Percentiles rank a stretch among this genome's conserved stretches.
Evolutionary conservation across 1,140 invertebrate genomes (phyloP).

Genomic region (Pinna nobilis): DNA sequence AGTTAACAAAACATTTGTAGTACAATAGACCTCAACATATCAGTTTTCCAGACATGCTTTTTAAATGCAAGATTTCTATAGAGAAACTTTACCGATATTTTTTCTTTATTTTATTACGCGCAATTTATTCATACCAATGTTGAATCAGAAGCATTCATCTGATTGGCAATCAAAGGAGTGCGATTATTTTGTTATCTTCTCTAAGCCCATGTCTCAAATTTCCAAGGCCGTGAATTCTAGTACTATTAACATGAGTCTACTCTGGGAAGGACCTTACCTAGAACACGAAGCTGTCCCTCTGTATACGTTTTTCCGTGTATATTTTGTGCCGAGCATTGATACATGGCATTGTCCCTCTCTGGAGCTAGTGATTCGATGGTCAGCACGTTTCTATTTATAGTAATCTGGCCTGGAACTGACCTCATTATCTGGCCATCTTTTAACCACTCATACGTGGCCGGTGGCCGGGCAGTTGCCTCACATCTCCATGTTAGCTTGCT

Average conservation of each 20-base stretch:
- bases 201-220: too few species aligned
- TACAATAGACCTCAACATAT: too few species aligned
- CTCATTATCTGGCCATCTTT: conserved; percentile 81
- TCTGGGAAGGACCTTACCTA: conserved; percentile 11
- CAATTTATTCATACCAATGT: too few species aligned
- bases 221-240: too few species aligned
- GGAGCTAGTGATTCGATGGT: conserved; percentile 33
- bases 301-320: conserved; percentile 32
- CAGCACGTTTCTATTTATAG: conserved; percentile 22
- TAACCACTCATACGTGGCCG: conserved; percentile 94
- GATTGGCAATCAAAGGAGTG: too few species aligned
- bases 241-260: not conserved
- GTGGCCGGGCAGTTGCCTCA: conserved; percentile 95
- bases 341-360: conserved; percentile 38
- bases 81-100: too few species aligned
- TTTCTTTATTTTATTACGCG: too few species aligned
- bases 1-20: too few species aligned
- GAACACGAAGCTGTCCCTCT: conserved; percentile 33
- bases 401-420: conserved; percentile 73
- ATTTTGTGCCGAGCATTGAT: conserved; percentile 37
- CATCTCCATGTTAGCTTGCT: conserved; percentile 93
- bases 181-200: too few species aligned
- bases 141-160: too few species aligned
- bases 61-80: too few species aligned
- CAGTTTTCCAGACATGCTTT: too few species aligned